Base-by-base conservation (phyloP, 1,140 invertebrate genomes). In the Epicauta chinensis region DNA sequence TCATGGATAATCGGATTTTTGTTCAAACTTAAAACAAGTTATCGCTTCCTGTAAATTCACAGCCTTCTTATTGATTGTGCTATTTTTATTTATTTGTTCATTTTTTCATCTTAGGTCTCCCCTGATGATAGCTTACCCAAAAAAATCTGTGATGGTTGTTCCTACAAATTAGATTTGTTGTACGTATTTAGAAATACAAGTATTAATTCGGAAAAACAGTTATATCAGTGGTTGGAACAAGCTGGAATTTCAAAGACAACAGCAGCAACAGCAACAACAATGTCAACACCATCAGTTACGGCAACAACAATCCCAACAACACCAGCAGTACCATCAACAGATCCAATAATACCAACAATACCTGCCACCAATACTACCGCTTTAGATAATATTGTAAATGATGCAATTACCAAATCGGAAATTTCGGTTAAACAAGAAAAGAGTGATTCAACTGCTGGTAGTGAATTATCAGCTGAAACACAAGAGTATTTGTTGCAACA, bases 121-220 rank as follows among this genome's bases (percentile, higher is more conserved):
- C 68, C 69, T 61, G 74, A 79, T 56, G 78, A 80, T 55, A 76
- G 76, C 65, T 68, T 81, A 67, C 78, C 79, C 35, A 79, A 79
- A 64, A 80, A 77, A 61, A 78, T 81, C 68, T 80, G 79, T 61
- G 73, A 77, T 57, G 73, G 72, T 17, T 81, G 79, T 64, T 71
- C 75, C 51, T 76, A 75, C 60, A 80, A 79, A 73, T 71, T 81
- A 72, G 77, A 79, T 64, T 71, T 75, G 61, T 71, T 75, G 58
- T 79, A 79, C 65, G 71, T 78, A 63, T 81, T 79, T 70, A 79
- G 76, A 71, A 78, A 78, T 62, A 77, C 74, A 43, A 75, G 74
- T 13, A 72, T 69, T 3, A 76, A 72, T 60, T 71, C 77, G 7
- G 78, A 81, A 54, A 81, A 80, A 52, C 76, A 78, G 46, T 68